These are phyloP conservation scores for Nymphicus hollandicus DNA, from an alignment of 2,113 vertebrate species.

Conservation along the genomic window DNA sequence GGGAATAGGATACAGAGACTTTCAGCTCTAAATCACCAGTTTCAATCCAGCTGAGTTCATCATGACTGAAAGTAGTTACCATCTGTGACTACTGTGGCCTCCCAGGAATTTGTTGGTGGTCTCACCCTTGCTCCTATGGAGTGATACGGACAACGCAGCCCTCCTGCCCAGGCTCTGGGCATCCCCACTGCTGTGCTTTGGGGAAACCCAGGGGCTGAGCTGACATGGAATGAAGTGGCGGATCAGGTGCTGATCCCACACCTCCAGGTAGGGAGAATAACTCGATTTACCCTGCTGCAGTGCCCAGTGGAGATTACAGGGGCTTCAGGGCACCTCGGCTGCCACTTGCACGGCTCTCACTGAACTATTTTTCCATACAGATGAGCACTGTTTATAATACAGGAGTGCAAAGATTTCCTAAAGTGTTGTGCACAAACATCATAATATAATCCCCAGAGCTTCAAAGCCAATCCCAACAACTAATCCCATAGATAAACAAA, in stretches of 20 bases:
- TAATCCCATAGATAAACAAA: slow-evolving; percentile 62
- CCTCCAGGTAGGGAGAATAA: not conserved
- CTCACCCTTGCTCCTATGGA: accelerated
- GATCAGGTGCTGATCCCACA: not conserved
- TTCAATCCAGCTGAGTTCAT: not conserved
- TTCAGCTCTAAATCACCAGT: not conserved
- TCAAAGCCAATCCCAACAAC: slow-evolving; percentile 44
- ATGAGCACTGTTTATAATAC: not conserved
- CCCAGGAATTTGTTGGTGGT: not conserved
- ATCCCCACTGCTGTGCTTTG: accelerated
- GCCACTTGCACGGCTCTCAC: not conserved
- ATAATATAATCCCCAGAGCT: slow-evolving; percentile 45
- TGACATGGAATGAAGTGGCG: accelerated
- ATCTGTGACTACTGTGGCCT: not conserved
- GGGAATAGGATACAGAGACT: not conserved
- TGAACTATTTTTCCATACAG: not conserved
- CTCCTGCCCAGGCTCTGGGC: not conserved
- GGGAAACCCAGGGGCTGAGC: accelerated
- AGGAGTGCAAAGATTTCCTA: not conserved
- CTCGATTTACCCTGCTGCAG: not conserved
- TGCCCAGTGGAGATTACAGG: accelerated
- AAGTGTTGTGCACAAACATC: slow-evolving; percentile 42
- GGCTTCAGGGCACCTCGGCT: not conserved
- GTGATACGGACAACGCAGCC: accelerated
- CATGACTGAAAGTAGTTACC: not conserved